These are phyloP conservation scores for Teleopsis dalmanni DNA, from an alignment of 1,140 invertebrate genomes.

Conservation along the genomic window DNA sequence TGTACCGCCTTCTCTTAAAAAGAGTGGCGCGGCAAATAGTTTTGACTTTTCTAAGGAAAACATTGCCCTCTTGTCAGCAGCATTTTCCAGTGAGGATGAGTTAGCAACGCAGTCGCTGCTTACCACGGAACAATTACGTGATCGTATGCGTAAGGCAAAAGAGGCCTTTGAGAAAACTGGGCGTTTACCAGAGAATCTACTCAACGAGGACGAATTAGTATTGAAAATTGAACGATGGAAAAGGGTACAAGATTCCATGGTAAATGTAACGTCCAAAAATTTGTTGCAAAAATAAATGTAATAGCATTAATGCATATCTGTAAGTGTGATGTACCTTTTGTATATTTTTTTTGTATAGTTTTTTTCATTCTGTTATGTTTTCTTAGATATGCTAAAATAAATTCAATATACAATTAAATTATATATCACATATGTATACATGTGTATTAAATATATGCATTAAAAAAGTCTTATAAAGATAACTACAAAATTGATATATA, in stretches of 20 bases:
- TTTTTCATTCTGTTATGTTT: too few species aligned
- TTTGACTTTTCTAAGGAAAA: constrained; percentile 1
- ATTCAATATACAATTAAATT: too few species aligned
- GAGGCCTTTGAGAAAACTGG: not conserved
- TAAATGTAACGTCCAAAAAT: not conserved
- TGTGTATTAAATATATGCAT: too few species aligned
- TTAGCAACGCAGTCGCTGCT: not conserved
- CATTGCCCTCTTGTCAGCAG: not conserved
- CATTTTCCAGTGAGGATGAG: constrained; percentile 4
- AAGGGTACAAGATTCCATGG: not conserved
- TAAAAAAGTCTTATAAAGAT: too few species aligned
- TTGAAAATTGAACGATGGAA: not conserved
- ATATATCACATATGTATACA: too few species aligned
- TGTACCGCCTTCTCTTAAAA: too few species aligned
- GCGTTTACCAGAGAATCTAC: not conserved
- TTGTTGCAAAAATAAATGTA: too few species aligned
- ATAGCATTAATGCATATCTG: too few species aligned
- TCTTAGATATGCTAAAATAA: too few species aligned
- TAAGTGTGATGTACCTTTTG: too few species aligned
- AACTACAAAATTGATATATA: too few species aligned
- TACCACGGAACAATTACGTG: not conserved
- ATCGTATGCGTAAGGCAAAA: not conserved
- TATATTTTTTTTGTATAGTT: too few species aligned
- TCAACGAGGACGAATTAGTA: not conserved
- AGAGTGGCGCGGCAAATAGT: not conserved